Evolutionary conservation across 2,113 vertebrate genomes (phyloP), one percentile per base, ranked within the genome.

Genomic region (Dinomys branickii): DNA sequence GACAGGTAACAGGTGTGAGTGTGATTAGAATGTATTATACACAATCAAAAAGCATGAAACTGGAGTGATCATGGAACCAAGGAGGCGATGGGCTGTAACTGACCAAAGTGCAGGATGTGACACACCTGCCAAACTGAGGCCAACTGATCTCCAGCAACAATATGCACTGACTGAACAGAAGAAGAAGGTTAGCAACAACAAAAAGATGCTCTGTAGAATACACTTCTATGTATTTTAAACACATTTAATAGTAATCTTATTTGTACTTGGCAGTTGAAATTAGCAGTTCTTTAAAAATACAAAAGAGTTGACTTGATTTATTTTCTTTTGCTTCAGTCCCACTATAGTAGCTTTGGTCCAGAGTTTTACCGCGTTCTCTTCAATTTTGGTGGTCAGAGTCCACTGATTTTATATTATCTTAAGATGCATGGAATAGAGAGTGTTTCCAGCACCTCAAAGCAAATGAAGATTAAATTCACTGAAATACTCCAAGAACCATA

Each of bases 371-470:
- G 8, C 38, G 50, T 97, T 63, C 96, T 98, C 7, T 98, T 98
- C 97, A 97, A 97, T 69, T 80, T 96, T 0, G 52, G 96, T 95
- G 95, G 97, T 90, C 96, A 83, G 85, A 98, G 98, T 96, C 98
- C 97, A 71, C 94, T 98, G 61, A 97, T 98, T 88, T 92, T 98
- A 41, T 95, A 35, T 93, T 98, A 93, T 93, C 96, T 98, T 50
- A 96, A 98, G 61, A 94, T 91, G 96, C 96, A 96, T 2, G 26
- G 89, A 24, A 50, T 87, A 24, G 3, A 58, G 47, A 94, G 81
- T 30, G 85, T 89, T 92, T 75, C 96, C 26, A 81, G 85, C 2
- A 26, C 56, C 28, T 78, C 91, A 56, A 91, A 58, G 56, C 94
- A 91, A 92, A 92, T 33, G 65, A 97, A 90, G 85, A 73, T 96